Evolutionary conservation across 2,797 vertebrate species (phyloP).

Genomic region (Potorous gilbertii): DNA sequence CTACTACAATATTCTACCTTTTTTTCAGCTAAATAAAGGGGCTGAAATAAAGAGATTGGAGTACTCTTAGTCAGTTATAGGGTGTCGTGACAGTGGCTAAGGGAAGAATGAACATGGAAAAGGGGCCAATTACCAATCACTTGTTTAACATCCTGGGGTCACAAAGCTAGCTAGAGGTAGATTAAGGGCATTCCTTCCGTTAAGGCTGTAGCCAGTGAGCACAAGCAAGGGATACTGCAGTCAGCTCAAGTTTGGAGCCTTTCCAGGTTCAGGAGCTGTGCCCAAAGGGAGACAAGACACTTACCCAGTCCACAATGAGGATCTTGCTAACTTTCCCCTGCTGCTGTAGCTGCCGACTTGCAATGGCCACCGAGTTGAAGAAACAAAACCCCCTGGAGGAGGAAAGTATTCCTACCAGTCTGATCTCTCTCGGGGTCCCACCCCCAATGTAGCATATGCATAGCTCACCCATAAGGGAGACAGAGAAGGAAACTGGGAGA

Average conservation of each 20-base stretch:
- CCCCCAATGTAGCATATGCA: background rate
- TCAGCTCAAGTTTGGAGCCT: background rate
- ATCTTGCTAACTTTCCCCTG: constrained; percentile 94
- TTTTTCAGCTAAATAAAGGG: background rate
- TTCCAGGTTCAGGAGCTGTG: rapidly evolving
- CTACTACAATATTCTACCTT: background rate
- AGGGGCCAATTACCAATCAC: too few relatives aligned
- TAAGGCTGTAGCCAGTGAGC: background rate
- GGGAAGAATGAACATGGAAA: background rate
- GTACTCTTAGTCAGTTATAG: background rate
- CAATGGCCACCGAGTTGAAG: constrained; percentile 97
- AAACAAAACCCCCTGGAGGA: constrained; percentile 95
- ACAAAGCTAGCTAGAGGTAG: background rate
- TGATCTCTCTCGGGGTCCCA: too few relatives aligned
- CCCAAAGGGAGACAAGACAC: constrained; percentile 43
- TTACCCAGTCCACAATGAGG: constrained; percentile 98
- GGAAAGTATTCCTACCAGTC: background rate
- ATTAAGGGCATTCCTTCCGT: background rate
- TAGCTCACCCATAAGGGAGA: background rate
- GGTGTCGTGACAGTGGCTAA: too few relatives aligned
- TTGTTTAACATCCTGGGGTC: background rate
- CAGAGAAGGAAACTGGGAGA: background rate
- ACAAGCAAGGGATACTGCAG: background rate
- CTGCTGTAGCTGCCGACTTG: constrained; percentile 95
- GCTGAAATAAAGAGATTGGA: background rate